Conservation (phyloP, 2,113 vertebrate genomes). For the Alethe diademata region DNA sequence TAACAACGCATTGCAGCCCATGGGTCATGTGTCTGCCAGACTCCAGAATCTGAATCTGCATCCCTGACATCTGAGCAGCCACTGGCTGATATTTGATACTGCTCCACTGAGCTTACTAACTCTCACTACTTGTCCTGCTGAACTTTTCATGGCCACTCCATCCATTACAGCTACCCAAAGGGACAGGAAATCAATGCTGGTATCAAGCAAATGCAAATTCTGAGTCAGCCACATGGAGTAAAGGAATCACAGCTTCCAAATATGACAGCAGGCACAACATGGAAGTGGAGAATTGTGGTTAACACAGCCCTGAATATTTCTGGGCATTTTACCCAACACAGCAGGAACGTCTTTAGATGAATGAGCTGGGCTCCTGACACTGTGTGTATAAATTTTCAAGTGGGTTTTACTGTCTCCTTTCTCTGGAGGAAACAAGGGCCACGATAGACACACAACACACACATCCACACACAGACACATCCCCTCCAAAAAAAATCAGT, state of each 20-base stretch:
- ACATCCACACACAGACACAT: not conserved
- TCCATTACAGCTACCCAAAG: constrained; percentile 18
- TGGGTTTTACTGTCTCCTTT: constrained; percentile 51
- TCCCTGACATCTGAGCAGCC: constrained; percentile 15
- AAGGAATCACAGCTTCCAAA: constrained; percentile 44
- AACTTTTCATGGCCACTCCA: constrained; percentile 8
- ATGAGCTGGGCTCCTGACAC: constrained; percentile 32
- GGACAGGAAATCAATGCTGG: not conserved
- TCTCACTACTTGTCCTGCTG: constrained; percentile 24
- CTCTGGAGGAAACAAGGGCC: constrained; percentile 36
- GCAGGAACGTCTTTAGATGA: constrained; percentile 47
- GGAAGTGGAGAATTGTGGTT: constrained; percentile 12
- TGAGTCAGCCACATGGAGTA: not conserved
- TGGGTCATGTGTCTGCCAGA: constrained; percentile 45
- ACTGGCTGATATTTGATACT: not conserved
- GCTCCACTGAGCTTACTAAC: not conserved
- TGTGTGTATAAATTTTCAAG: constrained; percentile 54
- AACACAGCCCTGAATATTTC: constrained; percentile 45
- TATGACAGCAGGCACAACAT: constrained; percentile 30
- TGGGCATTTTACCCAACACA: constrained; percentile 63
- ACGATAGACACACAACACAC: not conserved
- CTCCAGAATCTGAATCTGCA: constrained; percentile 13
- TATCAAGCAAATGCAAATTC: constrained; percentile 50
- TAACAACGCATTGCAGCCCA: not conserved
- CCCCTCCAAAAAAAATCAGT: not conserved